Evolutionary conservation across 2,888 invertebrate genomes (phyloP).

Genomic region (Hirtodrosophila trivittata): DNA sequence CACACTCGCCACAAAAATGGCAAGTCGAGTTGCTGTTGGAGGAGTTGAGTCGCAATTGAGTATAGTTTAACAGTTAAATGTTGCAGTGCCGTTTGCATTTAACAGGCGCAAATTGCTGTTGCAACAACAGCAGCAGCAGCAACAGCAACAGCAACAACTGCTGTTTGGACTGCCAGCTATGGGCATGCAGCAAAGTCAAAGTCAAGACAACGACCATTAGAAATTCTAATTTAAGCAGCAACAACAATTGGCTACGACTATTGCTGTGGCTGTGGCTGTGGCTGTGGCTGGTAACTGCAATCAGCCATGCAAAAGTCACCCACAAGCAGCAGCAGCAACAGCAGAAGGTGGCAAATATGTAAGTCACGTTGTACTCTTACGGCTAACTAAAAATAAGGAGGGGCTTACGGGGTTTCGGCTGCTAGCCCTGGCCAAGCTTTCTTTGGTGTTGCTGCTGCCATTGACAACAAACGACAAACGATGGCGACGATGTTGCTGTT

Average conservation of each 20-base stretch:
- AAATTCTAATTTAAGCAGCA: conserved; percentile 71
- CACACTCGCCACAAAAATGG: conserved; percentile 49
- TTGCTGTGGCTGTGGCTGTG: conserved; percentile 7
- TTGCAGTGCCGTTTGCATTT: conserved; percentile 70
- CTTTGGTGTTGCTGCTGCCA: conserved; percentile 64
- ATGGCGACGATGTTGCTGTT: conserved; percentile 36
- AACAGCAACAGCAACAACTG: conserved; percentile 16
- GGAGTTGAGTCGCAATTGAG: conserved; percentile 6
- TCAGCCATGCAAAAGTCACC: conserved; percentile 68
- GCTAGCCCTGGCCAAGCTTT: conserved; percentile 52
- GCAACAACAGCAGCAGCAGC: conserved; percentile 36
- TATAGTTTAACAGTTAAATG: conserved; percentile 73
- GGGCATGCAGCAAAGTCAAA: conserved; percentile 50
- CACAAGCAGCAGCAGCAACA: conserved; percentile 56
- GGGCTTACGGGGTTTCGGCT: conserved; percentile 26
- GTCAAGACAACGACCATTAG: conserved; percentile 69
- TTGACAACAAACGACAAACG: conserved; percentile 64
- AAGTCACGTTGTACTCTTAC: conserved; percentile 68
- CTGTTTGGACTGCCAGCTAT: conserved; percentile 23
- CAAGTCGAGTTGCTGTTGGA: conserved; percentile 5
- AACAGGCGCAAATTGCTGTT: conserved; percentile 75
- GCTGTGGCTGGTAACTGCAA: conserved; percentile 45
- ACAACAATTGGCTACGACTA: conserved; percentile 37
- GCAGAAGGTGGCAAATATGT: conserved; percentile 77
- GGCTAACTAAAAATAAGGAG: conserved; percentile 22